phyloP scores from a whole-genome alignment of 2,888 invertebrate species.

The Drosophila sordidapex region DNA sequence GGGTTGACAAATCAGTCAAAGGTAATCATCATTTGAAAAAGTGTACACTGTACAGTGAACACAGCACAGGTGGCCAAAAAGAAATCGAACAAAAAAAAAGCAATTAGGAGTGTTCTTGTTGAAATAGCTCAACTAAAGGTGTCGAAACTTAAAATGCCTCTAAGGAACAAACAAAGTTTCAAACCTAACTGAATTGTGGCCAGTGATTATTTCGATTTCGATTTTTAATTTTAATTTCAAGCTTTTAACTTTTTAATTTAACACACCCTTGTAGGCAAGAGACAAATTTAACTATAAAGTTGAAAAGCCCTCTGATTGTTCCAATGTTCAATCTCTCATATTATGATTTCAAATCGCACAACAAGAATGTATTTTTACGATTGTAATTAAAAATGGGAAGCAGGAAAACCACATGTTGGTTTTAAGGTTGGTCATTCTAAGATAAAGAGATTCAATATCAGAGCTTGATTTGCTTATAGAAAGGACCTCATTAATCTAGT shows the following conservation, averaged over 20 bases:
- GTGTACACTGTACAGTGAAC: conserved; percentile 5
- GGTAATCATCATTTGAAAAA: conserved; percentile 15
- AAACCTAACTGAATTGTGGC: neutral
- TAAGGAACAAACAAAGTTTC: neutral
- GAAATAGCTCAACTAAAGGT: neutral
- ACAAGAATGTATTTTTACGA: neutral
- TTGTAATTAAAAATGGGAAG: neutral
- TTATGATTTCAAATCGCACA: neutral
- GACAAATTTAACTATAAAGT: too few species aligned
- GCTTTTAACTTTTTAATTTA: too few species aligned
- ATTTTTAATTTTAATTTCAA: too few species aligned
- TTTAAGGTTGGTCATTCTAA: neutral
- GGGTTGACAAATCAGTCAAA: conserved; percentile 38
- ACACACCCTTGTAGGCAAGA: too few species aligned
- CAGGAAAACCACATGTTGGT: neutral
- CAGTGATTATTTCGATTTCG: neutral
- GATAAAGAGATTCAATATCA: neutral
- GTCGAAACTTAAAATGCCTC: neutral
- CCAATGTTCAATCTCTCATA: neutral
- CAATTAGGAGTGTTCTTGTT: neutral
- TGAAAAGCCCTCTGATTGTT: neutral
- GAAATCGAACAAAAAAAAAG: neutral
- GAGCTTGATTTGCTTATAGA: neutral
- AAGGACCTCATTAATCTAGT: neutral
- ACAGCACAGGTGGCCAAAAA: conserved; percentile 7